A percentile compares a stretch with the other conserved stretches of the same genome.
phyloP scores from a whole-genome alignment of 2,797 vertebrate species.

The Hipposideros larvatus region DNA sequence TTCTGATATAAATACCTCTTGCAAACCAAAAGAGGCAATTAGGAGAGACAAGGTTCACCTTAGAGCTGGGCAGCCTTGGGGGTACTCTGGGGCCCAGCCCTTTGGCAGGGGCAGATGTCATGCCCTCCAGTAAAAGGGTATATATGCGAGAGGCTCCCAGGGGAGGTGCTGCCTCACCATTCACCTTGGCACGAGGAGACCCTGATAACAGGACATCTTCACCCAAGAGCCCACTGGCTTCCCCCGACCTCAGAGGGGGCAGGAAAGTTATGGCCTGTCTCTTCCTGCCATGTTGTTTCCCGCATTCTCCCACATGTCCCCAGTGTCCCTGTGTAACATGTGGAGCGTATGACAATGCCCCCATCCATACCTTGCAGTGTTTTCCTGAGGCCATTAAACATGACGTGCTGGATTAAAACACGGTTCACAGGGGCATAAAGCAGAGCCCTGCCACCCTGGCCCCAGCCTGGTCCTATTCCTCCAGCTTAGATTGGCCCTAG shows the following conservation, averaged over 20 bases:
- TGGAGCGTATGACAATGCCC: neutral
- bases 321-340: accelerated
- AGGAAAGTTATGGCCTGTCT: neutral
- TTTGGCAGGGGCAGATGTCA: neutral
- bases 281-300: neutral
- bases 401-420: slow-evolving; percentile 83
- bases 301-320: accelerated
- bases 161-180: neutral
- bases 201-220: neutral
- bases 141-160: too few relatives aligned
- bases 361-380: too few relatives aligned
- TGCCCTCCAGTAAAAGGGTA: neutral
- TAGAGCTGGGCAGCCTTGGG: neutral
- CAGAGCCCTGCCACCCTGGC: slow-evolving; percentile 77
- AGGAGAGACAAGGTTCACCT: neutral
- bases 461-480: slow-evolving; percentile 63
- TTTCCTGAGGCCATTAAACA: neutral
- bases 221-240: neutral
- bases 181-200: neutral
- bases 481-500: neutral
- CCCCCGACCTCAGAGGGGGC: neutral
- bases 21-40: neutral
- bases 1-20: neutral
- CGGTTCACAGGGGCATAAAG: slow-evolving; percentile 81
- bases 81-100: neutral